These are phyloP conservation scores for Sebastes itinus DNA, from an alignment of 2,797 vertebrate species.

Conservation along the genomic window DNA sequence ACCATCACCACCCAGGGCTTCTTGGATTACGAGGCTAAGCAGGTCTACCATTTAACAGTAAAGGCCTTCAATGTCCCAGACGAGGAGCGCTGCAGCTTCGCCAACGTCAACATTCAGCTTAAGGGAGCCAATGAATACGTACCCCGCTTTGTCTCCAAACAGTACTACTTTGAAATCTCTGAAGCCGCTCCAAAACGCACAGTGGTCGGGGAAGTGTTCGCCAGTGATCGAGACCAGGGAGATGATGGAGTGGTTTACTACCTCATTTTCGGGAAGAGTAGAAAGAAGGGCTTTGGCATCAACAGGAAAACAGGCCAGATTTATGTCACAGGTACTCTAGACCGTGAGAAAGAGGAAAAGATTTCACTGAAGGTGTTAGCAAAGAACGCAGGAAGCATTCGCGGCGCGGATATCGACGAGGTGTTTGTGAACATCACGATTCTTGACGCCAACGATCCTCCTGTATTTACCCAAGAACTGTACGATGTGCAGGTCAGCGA, in stretches of 20 bases:
- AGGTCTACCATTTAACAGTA: slow-evolving; percentile 93
- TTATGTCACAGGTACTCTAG: slow-evolving; percentile 90
- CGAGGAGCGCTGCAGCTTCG: slow-evolving; percentile 96
- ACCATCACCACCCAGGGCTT: slow-evolving; percentile 98
- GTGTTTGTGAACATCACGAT: slow-evolving; percentile 95
- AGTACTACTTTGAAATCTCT: slow-evolving; percentile 98
- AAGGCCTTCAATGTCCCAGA: slow-evolving; percentile 98
- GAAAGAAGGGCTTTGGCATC: slow-evolving; percentile 94
- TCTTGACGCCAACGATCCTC: slow-evolving; percentile 97
- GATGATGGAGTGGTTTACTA: slow-evolving; percentile 94
- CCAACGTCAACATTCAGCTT: slow-evolving; percentile 91
- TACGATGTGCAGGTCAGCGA: slow-evolving; percentile 94
- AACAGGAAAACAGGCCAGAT: slow-evolving; percentile 92
- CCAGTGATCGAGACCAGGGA: slow-evolving; percentile 96
- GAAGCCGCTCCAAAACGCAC: slow-evolving; percentile 93
- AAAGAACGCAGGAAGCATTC: slow-evolving; percentile 94
- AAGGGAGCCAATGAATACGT: slow-evolving; percentile 97
- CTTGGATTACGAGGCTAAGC: slow-evolving; percentile 96
- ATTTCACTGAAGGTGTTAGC: slow-evolving; percentile 93
- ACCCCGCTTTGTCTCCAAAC: slow-evolving; percentile 96
- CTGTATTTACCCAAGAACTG: slow-evolving; percentile 89
- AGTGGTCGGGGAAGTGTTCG: slow-evolving; percentile 94
- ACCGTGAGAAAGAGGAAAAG: slow-evolving; percentile 95
- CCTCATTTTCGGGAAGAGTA: slow-evolving; percentile 93
- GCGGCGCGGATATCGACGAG: slow-evolving; percentile 95